phyloP scores from a whole-genome alignment of 2,113 vertebrate species.

The Anguilla japonica region DNA sequence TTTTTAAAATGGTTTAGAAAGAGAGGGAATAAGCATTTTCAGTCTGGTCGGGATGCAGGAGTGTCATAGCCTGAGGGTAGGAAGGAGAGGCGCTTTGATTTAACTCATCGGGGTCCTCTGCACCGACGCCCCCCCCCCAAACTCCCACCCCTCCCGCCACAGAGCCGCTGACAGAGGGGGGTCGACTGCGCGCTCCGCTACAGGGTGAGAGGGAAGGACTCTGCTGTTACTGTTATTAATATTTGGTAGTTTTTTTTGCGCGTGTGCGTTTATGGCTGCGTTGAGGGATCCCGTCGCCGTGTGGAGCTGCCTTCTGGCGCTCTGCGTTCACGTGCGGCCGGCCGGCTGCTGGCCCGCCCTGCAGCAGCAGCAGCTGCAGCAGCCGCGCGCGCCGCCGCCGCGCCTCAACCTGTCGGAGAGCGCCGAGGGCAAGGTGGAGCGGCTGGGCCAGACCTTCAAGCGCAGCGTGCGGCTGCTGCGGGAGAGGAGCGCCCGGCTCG shows the following conservation, averaged over 20 bases:
- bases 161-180: neutral
- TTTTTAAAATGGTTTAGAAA: conserved; percentile 69
- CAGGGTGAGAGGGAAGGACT: conserved; percentile 34
- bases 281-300: conserved; percentile 44
- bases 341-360: conserved; percentile 43
- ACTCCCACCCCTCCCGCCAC: neutral
- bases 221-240: neutral
- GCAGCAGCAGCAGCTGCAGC: conserved; percentile 38
- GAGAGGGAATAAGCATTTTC: conserved; percentile 63
- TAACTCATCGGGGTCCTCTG: conserved; percentile 24
- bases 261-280: conserved; percentile 54
- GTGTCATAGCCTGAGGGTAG: conserved; percentile 41
- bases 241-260: neutral
- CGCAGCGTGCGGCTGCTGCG: conserved; percentile 84
- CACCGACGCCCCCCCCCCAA: conserved; percentile 19
- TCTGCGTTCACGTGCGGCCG: conserved; percentile 49
- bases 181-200: neutral
- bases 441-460: conserved; percentile 86
- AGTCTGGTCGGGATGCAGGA: conserved; percentile 66
- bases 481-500: conserved; percentile 79
- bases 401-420: conserved; percentile 68
- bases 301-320: conserved; percentile 51
- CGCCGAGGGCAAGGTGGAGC: conserved; percentile 81
- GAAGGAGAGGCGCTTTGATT: conserved; percentile 29
- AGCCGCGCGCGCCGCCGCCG: conserved; percentile 20